Percentiles rank a stretch among this genome's conserved stretches.
Conservation (phyloP, 1,140 invertebrate genomes). For the Drosophila navojoa region DNA sequence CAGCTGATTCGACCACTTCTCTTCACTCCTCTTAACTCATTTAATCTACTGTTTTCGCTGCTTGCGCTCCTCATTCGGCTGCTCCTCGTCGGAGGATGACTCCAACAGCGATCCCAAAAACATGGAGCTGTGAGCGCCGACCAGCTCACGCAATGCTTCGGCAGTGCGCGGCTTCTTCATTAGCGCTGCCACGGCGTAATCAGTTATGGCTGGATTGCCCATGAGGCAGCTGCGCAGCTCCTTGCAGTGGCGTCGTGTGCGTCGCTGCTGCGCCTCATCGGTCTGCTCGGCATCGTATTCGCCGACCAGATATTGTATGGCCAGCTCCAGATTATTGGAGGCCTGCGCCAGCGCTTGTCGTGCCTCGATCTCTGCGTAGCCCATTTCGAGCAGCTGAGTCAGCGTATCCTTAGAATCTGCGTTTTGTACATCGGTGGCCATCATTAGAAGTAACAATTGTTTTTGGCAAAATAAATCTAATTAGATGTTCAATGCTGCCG, state of each 20-base stretch:
- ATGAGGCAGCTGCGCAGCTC: conserved; percentile 41
- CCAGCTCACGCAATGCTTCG: conserved; percentile 19
- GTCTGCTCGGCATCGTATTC: conserved; percentile 12
- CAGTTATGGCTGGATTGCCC: conserved; percentile 43
- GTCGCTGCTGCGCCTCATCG: conserved; percentile 12
- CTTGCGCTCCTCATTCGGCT: neutral
- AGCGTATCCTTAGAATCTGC: conserved; percentile 36
- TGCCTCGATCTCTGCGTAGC: conserved; percentile 58
- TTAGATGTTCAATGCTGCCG: neutral
- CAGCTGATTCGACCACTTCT: neutral
- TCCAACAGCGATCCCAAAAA: conserved; percentile 43
- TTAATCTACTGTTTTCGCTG: neutral
- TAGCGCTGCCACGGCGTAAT: conserved; percentile 37
- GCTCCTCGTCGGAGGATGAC: conserved; percentile 39
- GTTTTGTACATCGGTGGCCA: neutral
- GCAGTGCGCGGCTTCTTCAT: conserved; percentile 17
- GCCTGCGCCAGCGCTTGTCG: conserved; percentile 39
- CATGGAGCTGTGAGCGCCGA: conserved; percentile 21
- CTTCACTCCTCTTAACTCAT: no score
- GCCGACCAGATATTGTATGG: conserved; percentile 56
- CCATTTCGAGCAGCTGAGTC: conserved; percentile 58
- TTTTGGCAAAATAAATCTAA: neutral
- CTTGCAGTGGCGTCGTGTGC: conserved; percentile 18
- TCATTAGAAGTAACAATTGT: neutral
- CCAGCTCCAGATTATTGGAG: conserved; percentile 65